Base-by-base conservation (phyloP, 1,140 invertebrate genomes). In the Drosophila lacteicornis region DNA sequence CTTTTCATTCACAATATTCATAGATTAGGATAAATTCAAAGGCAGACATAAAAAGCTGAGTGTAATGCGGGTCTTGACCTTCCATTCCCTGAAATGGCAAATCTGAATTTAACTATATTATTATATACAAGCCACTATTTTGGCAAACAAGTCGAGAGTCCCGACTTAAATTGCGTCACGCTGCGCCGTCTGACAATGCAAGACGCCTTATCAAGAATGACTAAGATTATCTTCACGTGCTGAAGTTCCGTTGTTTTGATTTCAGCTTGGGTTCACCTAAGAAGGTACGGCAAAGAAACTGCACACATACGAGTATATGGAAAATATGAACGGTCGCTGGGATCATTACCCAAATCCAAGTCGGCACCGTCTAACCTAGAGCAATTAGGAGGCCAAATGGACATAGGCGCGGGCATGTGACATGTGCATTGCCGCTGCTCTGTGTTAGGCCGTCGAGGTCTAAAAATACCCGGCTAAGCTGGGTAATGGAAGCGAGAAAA, bases 391-490 rank as follows among this genome's bases (percentile, higher is more conserved):
- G 17, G 25, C 36, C 36, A 58, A 60, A 33, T 15, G 42, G 53
- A 25, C 51, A 22, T 46, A 11, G 50, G 56, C 8, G n/a, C 36
- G 38, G 61, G 56, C 63, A 76, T 53, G 49, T 60, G 62, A 77
- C 69, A 74, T 43, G 36, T 40, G 42, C 45, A 17, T n/a, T 12
- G 27, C 11, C 15, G 8, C 50, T 33, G 27, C n/a, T 15, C 27
- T 36, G 15, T 30, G 42, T 38, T 27, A n/a, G 46, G 49, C 33
- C 33, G 7, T 8, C 17, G 25, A 22, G 70, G 13, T 43, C 73
- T 59, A 77, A 68, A 77, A 76, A 77, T 77, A 77, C 4, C 42
- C 8, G 22, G 49, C 73, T 76, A 77, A 77, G 75, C 75, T 45
- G 43, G 5, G 5, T 6, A 30, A 17, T 57, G 59, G 27, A 57